Conservation (phyloP, 2,113 vertebrate species). For the Trematocara stigmaticum region DNA sequence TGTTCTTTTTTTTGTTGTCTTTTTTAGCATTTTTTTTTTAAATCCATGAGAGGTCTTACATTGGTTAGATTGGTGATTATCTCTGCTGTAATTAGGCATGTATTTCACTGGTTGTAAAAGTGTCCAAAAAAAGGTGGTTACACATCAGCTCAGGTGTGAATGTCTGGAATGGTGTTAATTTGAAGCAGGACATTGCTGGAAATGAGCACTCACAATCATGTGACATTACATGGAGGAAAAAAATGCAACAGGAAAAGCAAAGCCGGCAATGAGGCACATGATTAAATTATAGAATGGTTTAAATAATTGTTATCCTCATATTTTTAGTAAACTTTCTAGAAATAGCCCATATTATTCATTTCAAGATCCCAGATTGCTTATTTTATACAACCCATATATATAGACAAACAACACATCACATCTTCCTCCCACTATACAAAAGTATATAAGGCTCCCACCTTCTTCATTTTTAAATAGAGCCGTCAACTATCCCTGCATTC, state of each 20-base stretch:
- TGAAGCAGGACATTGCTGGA: conserved; percentile 9
- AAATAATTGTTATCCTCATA: background rate
- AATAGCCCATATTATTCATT: background rate
- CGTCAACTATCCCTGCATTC: accelerated
- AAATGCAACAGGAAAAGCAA: background rate
- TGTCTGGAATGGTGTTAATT: conserved; percentile 26
- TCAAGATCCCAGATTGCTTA: background rate
- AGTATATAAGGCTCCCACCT: accelerated
- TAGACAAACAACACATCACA: background rate
- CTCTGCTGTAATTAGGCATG: conserved; percentile 2
- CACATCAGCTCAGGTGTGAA: conserved; percentile 29
- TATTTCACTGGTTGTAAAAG: background rate
- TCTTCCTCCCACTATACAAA: background rate
- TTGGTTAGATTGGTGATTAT: background rate
- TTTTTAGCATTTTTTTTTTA: background rate
- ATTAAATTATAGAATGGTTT: background rate
- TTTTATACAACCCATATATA: background rate
- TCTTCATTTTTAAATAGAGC: background rate
- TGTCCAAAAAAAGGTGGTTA: background rate
- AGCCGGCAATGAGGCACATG: no score
- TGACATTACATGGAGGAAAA: background rate
- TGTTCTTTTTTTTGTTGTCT: background rate
- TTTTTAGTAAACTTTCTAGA: background rate
- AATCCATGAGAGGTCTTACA: background rate
- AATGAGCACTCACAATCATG: background rate